These are phyloP conservation scores for Dascyllus trimaculatus DNA, from an alignment of 2,113 vertebrate genomes.

Conservation along the genomic window DNA sequence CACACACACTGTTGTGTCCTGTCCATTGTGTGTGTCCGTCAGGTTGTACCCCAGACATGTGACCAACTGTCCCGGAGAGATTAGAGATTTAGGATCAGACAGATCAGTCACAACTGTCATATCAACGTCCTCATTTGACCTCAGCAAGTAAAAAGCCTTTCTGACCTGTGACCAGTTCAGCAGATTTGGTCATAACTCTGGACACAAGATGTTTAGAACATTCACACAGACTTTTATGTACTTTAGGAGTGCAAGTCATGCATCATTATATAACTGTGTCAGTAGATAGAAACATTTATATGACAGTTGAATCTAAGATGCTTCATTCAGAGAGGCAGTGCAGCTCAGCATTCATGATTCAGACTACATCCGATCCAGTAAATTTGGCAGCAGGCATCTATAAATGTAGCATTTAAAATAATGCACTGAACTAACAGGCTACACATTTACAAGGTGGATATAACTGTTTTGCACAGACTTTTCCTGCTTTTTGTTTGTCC, in stretches of 20 bases:
- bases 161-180: neutral
- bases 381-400: no score
- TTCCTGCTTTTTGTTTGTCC: no score
- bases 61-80: slow-evolving; percentile 45
- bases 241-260: neutral
- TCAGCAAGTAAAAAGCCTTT: neutral
- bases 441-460: no score
- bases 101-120: slow-evolving; percentile 65
- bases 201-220: neutral
- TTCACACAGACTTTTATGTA: neutral
- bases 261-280: no score
- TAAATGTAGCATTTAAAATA: no score
- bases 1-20: neutral
- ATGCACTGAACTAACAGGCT: no score
- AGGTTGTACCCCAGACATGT: slow-evolving; percentile 54
- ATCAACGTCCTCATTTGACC: slow-evolving; percentile 37
- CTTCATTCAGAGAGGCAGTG: no score
- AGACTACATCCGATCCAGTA: no score
- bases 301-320: no score
- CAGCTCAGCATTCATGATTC: no score
- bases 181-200: neutral
- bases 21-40: neutral
- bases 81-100: slow-evolving; percentile 71
- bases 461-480: no score
- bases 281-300: no score